A percentile compares a stretch with the other conserved stretches of the same genome.
Conservation (phyloP, 1,140 invertebrate genomes). For the Ceratina japonica region DNA sequence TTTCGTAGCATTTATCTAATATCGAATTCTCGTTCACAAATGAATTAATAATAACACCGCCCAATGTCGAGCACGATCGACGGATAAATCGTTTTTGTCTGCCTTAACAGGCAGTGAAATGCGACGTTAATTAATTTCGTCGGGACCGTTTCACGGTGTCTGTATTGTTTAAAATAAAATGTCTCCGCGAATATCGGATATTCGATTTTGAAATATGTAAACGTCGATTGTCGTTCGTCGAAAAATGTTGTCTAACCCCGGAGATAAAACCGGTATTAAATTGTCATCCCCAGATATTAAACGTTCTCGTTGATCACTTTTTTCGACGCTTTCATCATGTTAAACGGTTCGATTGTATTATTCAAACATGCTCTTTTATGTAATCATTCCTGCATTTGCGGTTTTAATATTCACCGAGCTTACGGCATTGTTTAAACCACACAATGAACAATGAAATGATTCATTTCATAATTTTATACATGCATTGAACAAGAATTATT, state of each 20-base stretch:
- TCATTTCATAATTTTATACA: neutral
- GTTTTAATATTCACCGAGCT: neutral
- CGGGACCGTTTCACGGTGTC: neutral
- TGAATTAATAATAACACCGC: conserved; percentile 4
- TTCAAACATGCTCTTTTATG: neutral
- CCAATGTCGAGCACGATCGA: neutral
- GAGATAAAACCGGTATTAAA: neutral
- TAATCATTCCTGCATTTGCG: neutral
- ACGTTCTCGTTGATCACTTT: neutral
- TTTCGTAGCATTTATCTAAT: neutral
- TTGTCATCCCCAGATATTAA: neutral
- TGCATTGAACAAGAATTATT: neutral
- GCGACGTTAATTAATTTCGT: neutral
- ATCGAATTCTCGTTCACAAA: neutral
- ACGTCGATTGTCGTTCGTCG: neutral
- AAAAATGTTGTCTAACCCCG: too few species aligned
- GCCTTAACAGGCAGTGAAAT: neutral
- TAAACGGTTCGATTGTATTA: neutral
- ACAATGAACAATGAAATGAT: neutral
- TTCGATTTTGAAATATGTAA: too few species aligned
- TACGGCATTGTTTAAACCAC: neutral
- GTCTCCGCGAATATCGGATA: neutral
- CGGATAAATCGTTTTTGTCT: neutral
- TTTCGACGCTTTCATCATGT: neutral
- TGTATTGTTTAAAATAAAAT: neutral